Evolutionary conservation across 2,888 invertebrate species (phyloP).

Genomic region (Epirrita christyi): DNA sequence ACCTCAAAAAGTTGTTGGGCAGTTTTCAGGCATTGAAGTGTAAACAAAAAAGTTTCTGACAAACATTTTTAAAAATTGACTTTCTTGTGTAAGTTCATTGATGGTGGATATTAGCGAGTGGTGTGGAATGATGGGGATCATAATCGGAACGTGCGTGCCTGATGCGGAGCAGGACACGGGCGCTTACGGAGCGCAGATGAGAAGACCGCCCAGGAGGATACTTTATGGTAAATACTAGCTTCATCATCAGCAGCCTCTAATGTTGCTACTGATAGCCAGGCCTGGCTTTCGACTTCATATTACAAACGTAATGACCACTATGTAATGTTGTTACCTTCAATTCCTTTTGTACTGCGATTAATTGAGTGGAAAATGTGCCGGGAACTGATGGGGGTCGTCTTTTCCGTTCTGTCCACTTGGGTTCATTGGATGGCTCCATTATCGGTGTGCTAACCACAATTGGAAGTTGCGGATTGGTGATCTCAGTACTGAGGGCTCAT

Average conservation of each 20-base stretch:
- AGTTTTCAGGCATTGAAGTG: constrained; percentile 16
- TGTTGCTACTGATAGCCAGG: no score
- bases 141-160: constrained; percentile 89
- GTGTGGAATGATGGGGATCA: constrained; percentile 86
- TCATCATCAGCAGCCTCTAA: neutral
- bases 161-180: constrained; percentile 86
- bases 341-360: no score
- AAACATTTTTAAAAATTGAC: neutral
- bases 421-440: no score
- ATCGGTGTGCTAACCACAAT: no score
- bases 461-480: no score
- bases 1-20: neutral
- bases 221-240: constrained; percentile 66
- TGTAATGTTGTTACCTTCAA: no score
- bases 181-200: constrained; percentile 71
- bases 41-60: neutral
- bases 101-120: constrained; percentile 40
- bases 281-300: no score
- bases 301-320: no score
- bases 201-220: constrained; percentile 74
- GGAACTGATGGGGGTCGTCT: no score
- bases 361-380: no score
- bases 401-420: no score
- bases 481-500: no score
- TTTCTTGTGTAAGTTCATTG: constrained; percentile 1